Base-by-base conservation (phyloP, 92 coral and sea anemone genomes). In the Parazoanthus atlanticus region DNA sequence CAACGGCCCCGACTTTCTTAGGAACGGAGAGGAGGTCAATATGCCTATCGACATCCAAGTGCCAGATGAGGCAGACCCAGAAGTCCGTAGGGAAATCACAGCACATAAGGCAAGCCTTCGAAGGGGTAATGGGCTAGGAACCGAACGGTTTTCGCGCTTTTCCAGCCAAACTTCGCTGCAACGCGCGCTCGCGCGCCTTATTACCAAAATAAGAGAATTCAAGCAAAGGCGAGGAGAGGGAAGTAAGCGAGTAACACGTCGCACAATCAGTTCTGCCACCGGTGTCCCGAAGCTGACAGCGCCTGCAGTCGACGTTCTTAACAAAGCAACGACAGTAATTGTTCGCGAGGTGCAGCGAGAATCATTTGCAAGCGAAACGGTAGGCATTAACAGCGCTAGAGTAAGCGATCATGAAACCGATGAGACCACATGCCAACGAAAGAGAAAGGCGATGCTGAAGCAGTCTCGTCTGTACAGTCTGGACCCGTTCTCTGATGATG, bases 401-500 rank as follows among this genome's bases (percentile, higher is more conserved):
- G 74, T 26, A 69, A 69, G 74, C 74, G 74, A 69, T 1, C 74
- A 25, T 69, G 74, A 26, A 69, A 26, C 31, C 74, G 32, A 69
- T 11, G 32, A 69, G 74, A 26, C 74, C 74, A 69, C 74, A 25
- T 8, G n/a, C 49, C 54, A 47, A 33, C 64, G 82, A 46, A 76
- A 30, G 78, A 56, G 74, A 66, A 58, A 91, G 89, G 58, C 11
- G 61, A 30, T 19, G 30, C 75, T 58, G 36, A 81, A 81, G 86
- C 78, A 82, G 81, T 91, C 91, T 2, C 41, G 28, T 43, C 79
- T 88, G 64, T 88, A 88, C 66, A 79, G 80, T 32, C 91, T 81
- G 30, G 91, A 91, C 89, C 93, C 93, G 46, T 91, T 89, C 75
- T 23, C 82, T 25, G 93, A 88, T 79, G 82, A 31, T 28, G 52